phyloP scores from a whole-genome alignment of 2,797 vertebrate genomes.

The Sus cebifrons region DNA sequence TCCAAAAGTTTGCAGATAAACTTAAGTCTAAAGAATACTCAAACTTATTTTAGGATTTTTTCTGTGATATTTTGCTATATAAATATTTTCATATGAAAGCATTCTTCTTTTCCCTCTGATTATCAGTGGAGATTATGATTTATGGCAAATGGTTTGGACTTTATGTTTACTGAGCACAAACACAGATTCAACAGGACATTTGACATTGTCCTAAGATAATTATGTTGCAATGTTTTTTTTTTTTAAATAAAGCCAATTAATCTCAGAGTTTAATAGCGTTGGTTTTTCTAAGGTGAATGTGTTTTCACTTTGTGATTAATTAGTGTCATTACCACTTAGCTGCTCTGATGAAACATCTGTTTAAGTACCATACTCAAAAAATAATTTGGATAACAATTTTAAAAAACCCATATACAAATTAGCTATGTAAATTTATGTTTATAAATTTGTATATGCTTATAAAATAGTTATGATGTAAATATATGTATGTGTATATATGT shows the following conservation, averaged over 20 bases:
- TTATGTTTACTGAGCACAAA: slow-evolving; percentile 63
- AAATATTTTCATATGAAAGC: accelerated
- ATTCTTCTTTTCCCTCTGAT: not conserved
- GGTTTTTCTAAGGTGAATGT: slow-evolving; percentile 86
- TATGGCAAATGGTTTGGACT: slow-evolving; percentile 30
- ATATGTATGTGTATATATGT: not conserved
- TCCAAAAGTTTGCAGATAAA: not conserved
- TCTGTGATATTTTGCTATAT: not conserved
- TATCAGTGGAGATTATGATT: slow-evolving; percentile 35
- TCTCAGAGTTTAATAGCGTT: slow-evolving; percentile 85
- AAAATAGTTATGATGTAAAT: not conserved
- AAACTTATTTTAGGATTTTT: slow-evolving; percentile 1
- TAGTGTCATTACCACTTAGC: slow-evolving; percentile 88
- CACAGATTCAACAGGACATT: slow-evolving; percentile 74
- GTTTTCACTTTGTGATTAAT: slow-evolving; percentile 89
- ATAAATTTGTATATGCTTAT: not conserved
- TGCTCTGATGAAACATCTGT: slow-evolving; percentile 86
- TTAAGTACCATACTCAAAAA: slow-evolving; percentile 84
- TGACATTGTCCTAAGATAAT: slow-evolving; percentile 87
- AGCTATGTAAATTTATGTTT: not conserved
- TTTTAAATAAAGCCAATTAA: slow-evolving; percentile 87
- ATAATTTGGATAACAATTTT: slow-evolving; percentile 44
- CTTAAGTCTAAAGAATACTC: not conserved
- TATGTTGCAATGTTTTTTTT: slow-evolving; percentile 76
- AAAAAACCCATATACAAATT: slow-evolving; percentile 14